Base-by-base conservation (phyloP, 2,888 invertebrate genomes). In the Bombylius discolor region DNA sequence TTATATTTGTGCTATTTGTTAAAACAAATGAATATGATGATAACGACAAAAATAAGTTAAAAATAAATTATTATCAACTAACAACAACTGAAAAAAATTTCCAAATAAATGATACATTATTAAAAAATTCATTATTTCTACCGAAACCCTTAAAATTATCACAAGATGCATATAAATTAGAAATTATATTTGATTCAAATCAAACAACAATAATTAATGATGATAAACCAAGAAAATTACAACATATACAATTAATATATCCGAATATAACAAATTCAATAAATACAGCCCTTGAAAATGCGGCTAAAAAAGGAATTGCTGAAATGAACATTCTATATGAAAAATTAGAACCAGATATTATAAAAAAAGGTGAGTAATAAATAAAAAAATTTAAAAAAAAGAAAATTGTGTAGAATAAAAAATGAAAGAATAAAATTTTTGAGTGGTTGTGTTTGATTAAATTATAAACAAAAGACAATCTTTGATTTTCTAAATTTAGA, bases 281-380 rank as follows among this genome's bases (percentile, higher is more conserved):
- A 59, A 71, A 70, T 61, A 62, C 70, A 49, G 73, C 71, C 8
- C 56, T 74, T 57, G 70, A 73, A 60, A 63, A 65, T 33, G 74
- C 74, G 31, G 75, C 71, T 39, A 65, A 66, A 14, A 68, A 73
- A 61, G 74, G 74, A 52, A 60, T 74, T 11, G 66, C 68, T 59
- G 74, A 73, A 46, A 71, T 74, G 73, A 62, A 65, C 31, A 67
- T 69, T 57, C 64, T 74, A 4, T 73, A 73, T 59, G 67, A 67
- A 11, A 66, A 64, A 58, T 68, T 70, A 53, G 73, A 73, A 59
- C 74, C 74, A 52, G 66, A 71, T 60, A 69, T 74, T 59, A 57
- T 70, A 47, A 65, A 63, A 61, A 73, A 70, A 63, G 74, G 74
- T 74, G 59, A 58, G 65, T 61, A 32, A 32, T 12, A 6, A n/a